A percentile compares a stretch with the other conserved stretches of the same genome.
These are phyloP conservation scores for Irena cyanogastra DNA, from an alignment of 2,113 vertebrate species.

Conservation along the genomic window DNA sequence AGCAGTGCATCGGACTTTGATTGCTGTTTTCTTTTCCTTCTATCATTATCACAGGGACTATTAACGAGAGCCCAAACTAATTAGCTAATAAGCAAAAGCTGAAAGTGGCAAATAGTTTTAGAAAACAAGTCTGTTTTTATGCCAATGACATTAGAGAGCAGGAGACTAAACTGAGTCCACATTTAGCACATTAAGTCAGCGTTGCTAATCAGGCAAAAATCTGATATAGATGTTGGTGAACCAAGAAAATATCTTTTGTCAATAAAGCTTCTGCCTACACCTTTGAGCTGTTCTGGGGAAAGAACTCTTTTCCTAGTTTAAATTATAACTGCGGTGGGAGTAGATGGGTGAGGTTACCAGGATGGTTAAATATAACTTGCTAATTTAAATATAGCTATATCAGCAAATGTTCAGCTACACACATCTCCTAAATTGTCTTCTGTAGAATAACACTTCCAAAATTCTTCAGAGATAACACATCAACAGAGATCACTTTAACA, in stretches of 20 bases:
- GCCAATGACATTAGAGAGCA: not conserved
- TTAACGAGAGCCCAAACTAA: not conserved
- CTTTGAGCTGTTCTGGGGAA: not conserved
- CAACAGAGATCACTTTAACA: conserved; percentile 22
- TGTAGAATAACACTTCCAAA: conserved; percentile 4
- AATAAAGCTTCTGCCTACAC: not conserved
- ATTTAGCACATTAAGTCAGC: not conserved
- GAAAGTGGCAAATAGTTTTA: not conserved
- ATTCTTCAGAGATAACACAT: conserved; percentile 3
- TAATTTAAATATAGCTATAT: conserved; percentile 23
- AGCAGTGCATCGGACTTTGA: not conserved
- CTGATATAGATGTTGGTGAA: not conserved
- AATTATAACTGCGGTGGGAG: not conserved
- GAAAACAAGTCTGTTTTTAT: not conserved
- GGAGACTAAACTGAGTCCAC: not conserved
- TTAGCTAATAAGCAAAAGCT: conserved; percentile 33
- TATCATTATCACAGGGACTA: not conserved
- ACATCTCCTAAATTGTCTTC: not conserved
- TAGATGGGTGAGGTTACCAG: not conserved
- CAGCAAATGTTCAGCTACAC: conserved; percentile 5
- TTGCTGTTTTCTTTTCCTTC: not conserved
- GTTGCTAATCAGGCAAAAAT: not conserved
- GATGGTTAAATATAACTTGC: not conserved
- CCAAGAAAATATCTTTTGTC: not conserved
- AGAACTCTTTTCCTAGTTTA: not conserved